These are phyloP conservation scores for Riparia riparia DNA, from an alignment of 2,113 vertebrate genomes.

Conservation along the genomic window DNA sequence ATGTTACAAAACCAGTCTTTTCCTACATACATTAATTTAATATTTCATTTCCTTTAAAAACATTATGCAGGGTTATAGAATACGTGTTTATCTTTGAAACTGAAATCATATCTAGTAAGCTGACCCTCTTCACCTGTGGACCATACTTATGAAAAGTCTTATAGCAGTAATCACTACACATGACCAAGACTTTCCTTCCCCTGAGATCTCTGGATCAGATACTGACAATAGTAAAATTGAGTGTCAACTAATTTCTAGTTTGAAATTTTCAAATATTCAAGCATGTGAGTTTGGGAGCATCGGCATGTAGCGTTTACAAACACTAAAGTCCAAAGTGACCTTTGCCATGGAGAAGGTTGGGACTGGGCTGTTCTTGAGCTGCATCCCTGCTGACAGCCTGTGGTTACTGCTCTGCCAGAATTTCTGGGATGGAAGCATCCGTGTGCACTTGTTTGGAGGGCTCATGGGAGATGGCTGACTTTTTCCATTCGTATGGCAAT, in stretches of 20 bases:
- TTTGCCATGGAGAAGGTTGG: background rate
- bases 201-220: background rate
- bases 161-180: background rate
- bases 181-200: background rate
- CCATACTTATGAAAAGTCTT: background rate
- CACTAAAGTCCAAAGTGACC: background rate
- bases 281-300: background rate
- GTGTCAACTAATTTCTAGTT: background rate
- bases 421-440: background rate
- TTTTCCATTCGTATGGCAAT: conserved; percentile 1
- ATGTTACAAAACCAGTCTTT: conserved; percentile 43
- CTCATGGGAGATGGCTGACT: background rate
- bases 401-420: background rate
- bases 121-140: background rate
- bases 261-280: background rate
- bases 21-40: conserved; percentile 52
- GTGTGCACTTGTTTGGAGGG: background rate
- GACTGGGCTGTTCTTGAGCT: background rate
- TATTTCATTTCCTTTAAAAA: conserved; percentile 60
- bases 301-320: conserved; percentile 11
- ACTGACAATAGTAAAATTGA: background rate
- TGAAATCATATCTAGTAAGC: conserved; percentile 17
- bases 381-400: background rate
- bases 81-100: conserved; percentile 52
- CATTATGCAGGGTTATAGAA: conserved; percentile 19